A percentile compares a stretch with the other conserved stretches of the same genome.
phyloP scores from a whole-genome alignment of 2,888 invertebrate species.

The Tipula helvola region DNA sequence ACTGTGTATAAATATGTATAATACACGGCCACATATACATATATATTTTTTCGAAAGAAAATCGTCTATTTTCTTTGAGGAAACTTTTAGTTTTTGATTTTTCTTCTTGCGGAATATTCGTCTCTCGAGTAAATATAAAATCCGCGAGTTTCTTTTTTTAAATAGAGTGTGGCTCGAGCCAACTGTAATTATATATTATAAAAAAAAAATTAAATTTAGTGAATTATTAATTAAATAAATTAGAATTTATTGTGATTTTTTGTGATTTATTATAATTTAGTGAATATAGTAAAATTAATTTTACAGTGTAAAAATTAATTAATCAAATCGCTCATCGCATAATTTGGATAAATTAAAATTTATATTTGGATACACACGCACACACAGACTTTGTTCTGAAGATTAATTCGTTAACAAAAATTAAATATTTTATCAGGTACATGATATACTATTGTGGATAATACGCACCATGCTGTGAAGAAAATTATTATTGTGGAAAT shows the following conservation, averaged over 20 bases:
- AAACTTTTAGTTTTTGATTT: not conserved
- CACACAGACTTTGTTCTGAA: not conserved
- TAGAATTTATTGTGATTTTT: not conserved
- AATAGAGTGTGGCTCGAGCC: not conserved
- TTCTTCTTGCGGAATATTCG: not conserved
- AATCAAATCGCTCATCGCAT: not conserved
- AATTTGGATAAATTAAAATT: not conserved
- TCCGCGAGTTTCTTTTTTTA: not conserved
- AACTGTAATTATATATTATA: not conserved
- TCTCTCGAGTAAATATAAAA: not conserved
- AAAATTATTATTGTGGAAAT: not conserved
- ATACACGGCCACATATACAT: not conserved
- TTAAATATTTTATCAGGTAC: not conserved
- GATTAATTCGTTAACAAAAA: not conserved
- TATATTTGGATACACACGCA: not conserved
- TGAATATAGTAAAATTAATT: not conserved
- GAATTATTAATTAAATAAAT: not conserved
- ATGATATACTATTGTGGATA: not conserved
- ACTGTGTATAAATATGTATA: not conserved
- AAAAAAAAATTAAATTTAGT: not conserved
- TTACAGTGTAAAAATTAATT: too few relatives aligned
- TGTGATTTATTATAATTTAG: not conserved
- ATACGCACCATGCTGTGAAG: not conserved
- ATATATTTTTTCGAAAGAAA: not conserved
- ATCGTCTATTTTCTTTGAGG: not conserved